Base-by-base conservation (phyloP, 2,888 invertebrate genomes). In the Coleophora flavipennella region DNA sequence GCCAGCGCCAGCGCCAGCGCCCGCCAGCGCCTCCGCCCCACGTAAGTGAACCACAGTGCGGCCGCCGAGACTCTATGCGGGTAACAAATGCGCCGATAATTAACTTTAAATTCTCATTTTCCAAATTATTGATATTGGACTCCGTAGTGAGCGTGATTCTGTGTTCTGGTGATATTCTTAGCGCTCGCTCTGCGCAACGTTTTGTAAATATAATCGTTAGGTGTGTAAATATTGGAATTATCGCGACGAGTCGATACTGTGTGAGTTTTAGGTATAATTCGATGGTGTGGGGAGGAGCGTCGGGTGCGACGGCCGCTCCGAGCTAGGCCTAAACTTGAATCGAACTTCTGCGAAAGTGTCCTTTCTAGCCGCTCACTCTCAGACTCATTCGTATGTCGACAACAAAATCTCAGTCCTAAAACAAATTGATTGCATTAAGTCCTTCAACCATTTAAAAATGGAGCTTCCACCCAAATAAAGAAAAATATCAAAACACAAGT, bases 111-210 rank as follows among this genome's bases (percentile, higher is more conserved):
- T 71, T 74, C 76, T 76, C 77, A 71, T 59, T 39, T 37, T 51
- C 20, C 6, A 51, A 50, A 46, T 46, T 53, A 49, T 55, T 72
- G 73, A 73, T 75, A 70, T 71, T 71, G 74, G 78, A 83, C 81
- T 80, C 81, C 60, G 31, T 10, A 67, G 80, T 78, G 81, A 80
- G 81, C 78, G 76, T 74, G 66, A 57, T 54, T 73, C 65, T 70
- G 79, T 79, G 79, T 80, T 74, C 63, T 67, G 69, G 74, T 74
- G 74, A 74, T 73, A 73, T 71, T 71, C 62, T 50, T 48, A 39
- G 50, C 45, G 50, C 53, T 49, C 58, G 57, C 54, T 55, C 58
- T 59, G 59, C 55, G 53, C n/a, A 50, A 56, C 56, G 61, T 55
- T 48, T 53, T 65, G 64, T 71, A 65, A 28, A 25, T 52, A 66